Evolutionary conservation across 2,113 vertebrate genomes (phyloP).

Genomic region (Enhydra lutris): DNA sequence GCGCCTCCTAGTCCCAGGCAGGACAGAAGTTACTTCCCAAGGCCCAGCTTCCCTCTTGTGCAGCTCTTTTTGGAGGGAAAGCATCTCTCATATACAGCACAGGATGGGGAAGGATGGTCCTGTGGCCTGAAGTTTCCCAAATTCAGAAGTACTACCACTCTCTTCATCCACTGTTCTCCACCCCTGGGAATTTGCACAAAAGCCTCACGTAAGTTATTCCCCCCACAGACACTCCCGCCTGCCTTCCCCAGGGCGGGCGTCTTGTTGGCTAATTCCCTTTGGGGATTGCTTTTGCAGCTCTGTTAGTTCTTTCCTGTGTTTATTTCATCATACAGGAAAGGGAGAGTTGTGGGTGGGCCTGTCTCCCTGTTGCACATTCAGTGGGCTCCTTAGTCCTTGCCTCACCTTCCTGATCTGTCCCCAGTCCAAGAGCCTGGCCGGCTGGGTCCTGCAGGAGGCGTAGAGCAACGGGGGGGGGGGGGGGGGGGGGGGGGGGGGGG

Average conservation of each 20-base stretch:
- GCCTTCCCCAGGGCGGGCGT: constrained; percentile 17
- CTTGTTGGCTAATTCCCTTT: constrained; percentile 53
- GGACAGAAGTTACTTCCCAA: neutral
- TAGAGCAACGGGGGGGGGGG: neutral
- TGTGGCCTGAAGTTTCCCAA: neutral
- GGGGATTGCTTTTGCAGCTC: constrained; percentile 50
- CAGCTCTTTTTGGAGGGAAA: neutral
- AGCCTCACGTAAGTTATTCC: neutral
- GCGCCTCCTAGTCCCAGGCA: neutral
- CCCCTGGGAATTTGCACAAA: neutral
- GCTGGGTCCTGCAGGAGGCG: neutral
- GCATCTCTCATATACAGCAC: neutral
- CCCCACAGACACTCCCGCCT: neutral
- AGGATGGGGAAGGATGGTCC: neutral
- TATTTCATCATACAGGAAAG: constrained; percentile 37
- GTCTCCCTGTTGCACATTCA: neutral
- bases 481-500: no score
- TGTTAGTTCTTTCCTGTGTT: constrained; percentile 48
- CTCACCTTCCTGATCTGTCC: neutral
- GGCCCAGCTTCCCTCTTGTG: neutral
- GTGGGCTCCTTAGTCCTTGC: neutral
- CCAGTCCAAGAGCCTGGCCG: neutral
- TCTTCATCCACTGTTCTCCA: neutral
- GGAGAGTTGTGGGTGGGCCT: neutral
- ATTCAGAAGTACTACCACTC: neutral